Conservation (phyloP, 2,888 invertebrate species). For the Drosophila atripex region DNA sequence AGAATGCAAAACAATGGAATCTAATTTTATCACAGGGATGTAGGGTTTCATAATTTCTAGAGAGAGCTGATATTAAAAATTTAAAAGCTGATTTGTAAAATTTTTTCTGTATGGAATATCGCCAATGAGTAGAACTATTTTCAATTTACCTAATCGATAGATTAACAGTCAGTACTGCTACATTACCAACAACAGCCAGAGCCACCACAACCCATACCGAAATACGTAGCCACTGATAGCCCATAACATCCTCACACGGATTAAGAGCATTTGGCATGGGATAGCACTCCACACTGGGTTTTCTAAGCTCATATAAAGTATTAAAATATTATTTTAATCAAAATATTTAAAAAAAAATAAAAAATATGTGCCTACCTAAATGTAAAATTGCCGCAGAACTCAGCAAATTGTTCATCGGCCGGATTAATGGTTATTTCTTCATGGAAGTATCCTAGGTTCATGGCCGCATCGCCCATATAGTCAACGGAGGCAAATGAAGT, state of each 20-base stretch:
- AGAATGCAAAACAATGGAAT: neutral
- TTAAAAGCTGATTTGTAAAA: neutral
- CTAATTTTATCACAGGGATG: neutral
- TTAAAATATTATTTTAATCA: neutral
- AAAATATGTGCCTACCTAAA: slow-evolving; percentile 71
- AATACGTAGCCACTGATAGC: slow-evolving; percentile 89
- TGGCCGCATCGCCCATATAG: slow-evolving; percentile 73
- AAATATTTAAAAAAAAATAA: neutral
- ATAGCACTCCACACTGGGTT: slow-evolving; percentile 87
- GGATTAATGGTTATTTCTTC: slow-evolving; percentile 84
- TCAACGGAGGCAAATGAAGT: slow-evolving; percentile 39
- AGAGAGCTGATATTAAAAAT: neutral
- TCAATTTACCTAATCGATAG: slow-evolving; percentile 85
- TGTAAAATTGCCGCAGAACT: slow-evolving; percentile 86
- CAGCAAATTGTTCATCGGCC: slow-evolving; percentile 84
- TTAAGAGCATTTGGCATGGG: slow-evolving; percentile 92
- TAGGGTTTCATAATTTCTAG: neutral
- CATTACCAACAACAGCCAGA: slow-evolving; percentile 92
- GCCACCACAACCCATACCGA: slow-evolving; percentile 94
- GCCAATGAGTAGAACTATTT: neutral
- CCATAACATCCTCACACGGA: slow-evolving; percentile 96
- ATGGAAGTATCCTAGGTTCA: slow-evolving; percentile 81
- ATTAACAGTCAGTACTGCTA: slow-evolving; percentile 91
- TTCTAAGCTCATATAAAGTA: slow-evolving; percentile 59
- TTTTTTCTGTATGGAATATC: neutral